Base-by-base conservation (phyloP, 1,140 invertebrate species). In the Branchinecta lindahli region DNA sequence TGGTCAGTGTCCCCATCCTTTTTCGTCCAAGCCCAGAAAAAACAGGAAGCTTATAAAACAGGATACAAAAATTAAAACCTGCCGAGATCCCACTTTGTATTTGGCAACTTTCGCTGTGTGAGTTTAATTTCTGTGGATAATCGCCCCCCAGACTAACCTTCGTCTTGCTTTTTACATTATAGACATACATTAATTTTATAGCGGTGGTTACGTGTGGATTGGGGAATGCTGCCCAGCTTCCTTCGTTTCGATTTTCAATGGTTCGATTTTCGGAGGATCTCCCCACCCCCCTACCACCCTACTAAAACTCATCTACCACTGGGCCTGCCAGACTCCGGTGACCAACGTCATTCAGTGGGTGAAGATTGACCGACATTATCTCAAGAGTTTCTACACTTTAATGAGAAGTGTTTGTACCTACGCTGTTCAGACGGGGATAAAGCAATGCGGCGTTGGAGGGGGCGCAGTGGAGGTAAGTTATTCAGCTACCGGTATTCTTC, bases 181-280 rank as follows among this genome's bases (percentile, higher is more conserved):
- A 18, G 46, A 44, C 20, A 45, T 45, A 6, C 46, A 46, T 44
- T 21, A n/a, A 8, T 46, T 9, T 21, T 68, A 3, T 65, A 90
- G 88, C 0, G 90, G 89, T 12, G 90, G 90, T 18, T 93, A 92
- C 75, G 90, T 94, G 2, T 93, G 90, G 90, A 90, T 92, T 72
- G 87, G 86, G 2, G 86, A 88, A 67, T 92, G 90, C 77, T 92
- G 90, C 76, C 86, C 88, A 0, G 86, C 87, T 33, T 84, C 86
- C 68, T 91, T 88, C 74, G 85, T 92, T 0, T 92, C 91, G 0
- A 88, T 93, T 0, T 94, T 91, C 76, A 86, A 84, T 72, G 88
- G 89, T 21, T 94, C 91, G 0, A 84, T 94, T 47, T 94, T 93
- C 74, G 89, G 92, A 78, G 86, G 86, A 5, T 86, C 88, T 8